Evolutionary conservation across 2,797 vertebrate species (phyloP), one percentile per base, ranked within the genome.

Genomic region (Diplodus sargus): DNA sequence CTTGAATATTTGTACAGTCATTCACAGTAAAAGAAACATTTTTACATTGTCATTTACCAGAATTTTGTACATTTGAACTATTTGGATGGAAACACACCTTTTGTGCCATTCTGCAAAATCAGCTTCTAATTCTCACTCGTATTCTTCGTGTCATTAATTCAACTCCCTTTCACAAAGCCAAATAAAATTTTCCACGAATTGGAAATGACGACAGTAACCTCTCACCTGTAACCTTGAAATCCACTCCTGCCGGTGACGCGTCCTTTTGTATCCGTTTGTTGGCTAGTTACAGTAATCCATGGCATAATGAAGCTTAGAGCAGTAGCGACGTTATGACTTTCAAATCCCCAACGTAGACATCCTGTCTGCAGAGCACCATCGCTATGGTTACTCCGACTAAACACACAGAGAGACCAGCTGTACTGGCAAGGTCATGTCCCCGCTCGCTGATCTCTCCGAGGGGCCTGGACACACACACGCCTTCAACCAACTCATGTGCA

Each of bases 391-490:
- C 89, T 2, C 57, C 64, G 78, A 85, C 85, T 85, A 91, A 93
- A 94, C 88, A 93, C 81, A 82, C 81, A 72, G 84, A 89, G 75
- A 87, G 86, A 85, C 86, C 91, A 92, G 91, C 90, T 90, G 88
- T 78, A 87, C 73, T 87, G 89, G 86, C 88, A 91, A 93, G 92
- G 92, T 94, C 91, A 82, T 85, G 89, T 93, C 92, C 89, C 79
- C 14, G 57, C 74, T 89, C 85, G 61, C 78, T 76, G 81, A 88
- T 89, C 81, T 89, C 82, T 83, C 86, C 4, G 39, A 88, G 84
- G 77, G 78, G 75, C 74, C 74, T 71, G 80, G 73, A 86, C 79
- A 81, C 71, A 69, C 28, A 68, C 70, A 45, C 67, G 6, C 30
- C 48, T 48, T 22, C 25, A 48, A 48, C 22, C 74, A 34, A 64